Base-by-base conservation (phyloP, 2,888 invertebrate species). In the Habroteleia sp. region DNA sequence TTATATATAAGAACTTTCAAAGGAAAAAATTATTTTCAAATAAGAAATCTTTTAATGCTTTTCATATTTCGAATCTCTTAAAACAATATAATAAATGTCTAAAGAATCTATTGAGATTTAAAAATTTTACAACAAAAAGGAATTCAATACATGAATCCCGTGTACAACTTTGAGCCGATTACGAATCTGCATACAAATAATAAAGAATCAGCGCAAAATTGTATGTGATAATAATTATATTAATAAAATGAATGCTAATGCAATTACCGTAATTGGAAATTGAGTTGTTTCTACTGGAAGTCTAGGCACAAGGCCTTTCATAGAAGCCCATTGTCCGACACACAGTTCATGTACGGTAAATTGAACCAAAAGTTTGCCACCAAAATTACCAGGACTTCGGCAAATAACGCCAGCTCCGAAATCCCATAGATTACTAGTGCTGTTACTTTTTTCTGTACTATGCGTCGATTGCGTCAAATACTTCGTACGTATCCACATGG, bases 291-390 rank as follows among this genome's bases (percentile, higher is more conserved):
- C 85, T 75, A 93, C 89, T 0, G 93, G 92, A 7, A 94, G 85
- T 35, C 94, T 89, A 0, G 93, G 93, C 0, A 93, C 91, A 1
- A 94, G 88, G 79, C 93, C 93, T 23, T 92, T 91, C 93, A 94
- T 93, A 78, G 94, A 94, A 13, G 94, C 94, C 94, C 94, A 94
- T 79, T 94, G 94, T 0, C 94, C 94, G 2, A 93, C 91, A 82
- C 94, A 95, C 0, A 94, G 90, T 76, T 93, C 93, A 16, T 93
- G 92, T 79, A 94, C 94, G 63, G 92, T 92, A 81, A 94, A 90
- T 63, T 92, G 92, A 78, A 92, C 91, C 29, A 95, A 88, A 27
- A 92, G 90, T 78, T 91, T 91, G 0, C 94, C 94, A 39, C 93
- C 94, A 3, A 94, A 88, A 77, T 91, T 91, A 80, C 93, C 93